Evolutionary conservation across 2,797 vertebrate species (phyloP), one percentile per base, ranked within the genome.

Genomic region (Lacerta agilis): DNA sequence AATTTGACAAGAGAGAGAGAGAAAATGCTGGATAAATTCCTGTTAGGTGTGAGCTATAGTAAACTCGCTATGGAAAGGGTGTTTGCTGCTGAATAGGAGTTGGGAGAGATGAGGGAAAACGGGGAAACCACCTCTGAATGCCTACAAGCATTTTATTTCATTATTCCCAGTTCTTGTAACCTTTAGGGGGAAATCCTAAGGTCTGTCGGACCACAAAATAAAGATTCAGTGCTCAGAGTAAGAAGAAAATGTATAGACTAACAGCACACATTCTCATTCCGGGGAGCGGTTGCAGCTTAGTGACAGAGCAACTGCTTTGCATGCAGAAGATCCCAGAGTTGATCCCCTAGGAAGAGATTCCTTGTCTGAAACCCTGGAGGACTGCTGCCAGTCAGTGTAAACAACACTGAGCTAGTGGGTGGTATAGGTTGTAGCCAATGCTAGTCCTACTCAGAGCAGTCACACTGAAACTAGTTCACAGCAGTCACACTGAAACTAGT

Each of bases 101-200:
- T 0, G 1, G 0, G 5, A n/a, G 61, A 29, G 25, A 0, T 0
- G 4, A 77, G 17, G 41, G 10, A 0, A 0, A 0, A 67, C 3
- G 25, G n/a, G 49, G 9, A 18, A 0, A 27, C 5, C 0, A 0
- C 43, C 4, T 27, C 1, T 33, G 1, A 4, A 9, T 3, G 78
- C 2, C 66, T 29, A 45, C 27, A 78, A 0, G 45, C 43, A 82
- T 18, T 10, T 36, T 0, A 73, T 33, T 20, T 45, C 36, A 2
- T 1, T 38, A 10, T 29, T 58, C 1, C 38, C 11, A 0, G 0
- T 15, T 7, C 33, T 18, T 17, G 72, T 43, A n/a, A 29, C 3
- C 20, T 81, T 49, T 2, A 79, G 36, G 55, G 3, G 49, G 82
- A 45, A 66, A 25, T 58, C 8, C 15, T 17, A 64, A 33, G 43